Base-by-base conservation (phyloP, 2,888 invertebrate genomes). In the Synergus umbraculus region DNA sequence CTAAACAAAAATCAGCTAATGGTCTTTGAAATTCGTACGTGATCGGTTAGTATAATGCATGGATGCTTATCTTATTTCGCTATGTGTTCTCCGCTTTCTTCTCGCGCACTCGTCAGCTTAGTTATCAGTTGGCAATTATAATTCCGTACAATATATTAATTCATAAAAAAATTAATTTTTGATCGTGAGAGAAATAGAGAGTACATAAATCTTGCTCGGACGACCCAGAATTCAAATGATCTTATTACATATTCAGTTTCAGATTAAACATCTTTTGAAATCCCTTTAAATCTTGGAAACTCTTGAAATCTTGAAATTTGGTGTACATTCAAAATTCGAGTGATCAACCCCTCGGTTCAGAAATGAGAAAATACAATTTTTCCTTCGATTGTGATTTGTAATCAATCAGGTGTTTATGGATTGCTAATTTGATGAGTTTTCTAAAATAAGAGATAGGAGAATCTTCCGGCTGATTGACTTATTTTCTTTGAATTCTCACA, bases 21-120 rank as follows among this genome's bases (percentile, higher is more conserved):
- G 41, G 29, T 54, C 73, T 73, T 41, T 41, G 37, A 12, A 73
- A 69, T 73, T 54, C 9, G 18, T 10, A 29, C 46, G 22, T 44
- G 46, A 37, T 69, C 49, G 73, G 41, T 58, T 54, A 41, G 29
- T 54, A 73, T 49, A 67, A 46, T 46, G 22, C 29, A 43, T 18
- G 18, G 49, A 73, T 73, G 29, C n/a, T 73, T 73, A 73, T 73
- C 54, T 73, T 54, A 58, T 73, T 73, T 73, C 37, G 73, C 73
- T 58, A 73, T 67, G 37, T 73, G n/a, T 54, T 73, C 13, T 63
- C 37, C 73, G 54, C 73, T 73, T 73, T 73, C 73, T 73, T 29
- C 73, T n/a, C 41, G 10, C 54, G 37, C 54, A 73, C 73, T 73
- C 2, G n/a, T n/a, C 73, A 54, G 37, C 49, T 69, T 69, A 69